Evolutionary conservation across 2,797 vertebrate species (phyloP).

Genomic region (Amazonetta brasiliensis): DNA sequence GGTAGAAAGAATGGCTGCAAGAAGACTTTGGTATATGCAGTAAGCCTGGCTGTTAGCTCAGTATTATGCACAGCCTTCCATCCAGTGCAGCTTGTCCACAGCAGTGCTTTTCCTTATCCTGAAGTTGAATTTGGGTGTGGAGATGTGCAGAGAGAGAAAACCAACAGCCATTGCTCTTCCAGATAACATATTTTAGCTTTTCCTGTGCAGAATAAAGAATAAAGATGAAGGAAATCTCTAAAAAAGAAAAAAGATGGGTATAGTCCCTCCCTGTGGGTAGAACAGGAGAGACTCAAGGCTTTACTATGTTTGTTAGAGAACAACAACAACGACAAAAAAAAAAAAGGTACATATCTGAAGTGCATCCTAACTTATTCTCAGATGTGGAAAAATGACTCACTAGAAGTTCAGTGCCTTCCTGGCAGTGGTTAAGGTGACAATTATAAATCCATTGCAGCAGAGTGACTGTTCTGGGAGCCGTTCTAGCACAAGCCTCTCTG

Average conservation of each 20-base stretch:
- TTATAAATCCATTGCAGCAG: constrained; percentile 5
- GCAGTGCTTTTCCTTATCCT: not conserved
- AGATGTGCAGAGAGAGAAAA: not conserved
- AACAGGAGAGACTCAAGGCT: not conserved
- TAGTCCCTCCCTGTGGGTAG: not conserved
- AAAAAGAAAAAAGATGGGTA: not conserved
- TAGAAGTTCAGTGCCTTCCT: constrained; percentile 5
- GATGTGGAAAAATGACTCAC: constrained; percentile 29
- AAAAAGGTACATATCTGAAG: not conserved
- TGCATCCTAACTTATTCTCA: not conserved
- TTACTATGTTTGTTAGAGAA: not conserved
- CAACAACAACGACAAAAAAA: not conserved
- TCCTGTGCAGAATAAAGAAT: not conserved
- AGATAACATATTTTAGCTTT: not conserved
- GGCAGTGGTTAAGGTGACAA: not conserved
- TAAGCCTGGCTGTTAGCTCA: not conserved
- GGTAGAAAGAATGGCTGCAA: not conserved
- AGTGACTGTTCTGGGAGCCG: not conserved
- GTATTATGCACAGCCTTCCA: not conserved
- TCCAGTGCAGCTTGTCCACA: not conserved
- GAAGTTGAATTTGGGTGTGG: not conserved
- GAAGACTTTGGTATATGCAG: not conserved
- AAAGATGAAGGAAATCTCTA: not conserved
- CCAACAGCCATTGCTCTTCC: not conserved
- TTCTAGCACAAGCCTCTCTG: not conserved